These are phyloP conservation scores for Rhynchophorus ferrugineus DNA, from an alignment of 1,140 invertebrate species.

Conservation along the genomic window DNA sequence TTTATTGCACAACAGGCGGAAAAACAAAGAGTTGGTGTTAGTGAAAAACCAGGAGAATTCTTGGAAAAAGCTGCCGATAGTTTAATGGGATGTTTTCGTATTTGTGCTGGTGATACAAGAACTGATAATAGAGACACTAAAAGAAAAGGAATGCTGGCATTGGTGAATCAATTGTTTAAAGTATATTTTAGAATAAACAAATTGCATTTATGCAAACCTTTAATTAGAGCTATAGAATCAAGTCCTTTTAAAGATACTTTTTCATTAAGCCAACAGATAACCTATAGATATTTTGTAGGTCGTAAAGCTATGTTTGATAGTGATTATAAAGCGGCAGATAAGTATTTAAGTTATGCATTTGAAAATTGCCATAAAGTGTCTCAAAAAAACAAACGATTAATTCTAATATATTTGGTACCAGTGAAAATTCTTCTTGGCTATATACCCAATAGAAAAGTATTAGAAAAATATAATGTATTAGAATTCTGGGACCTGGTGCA, in stretches of 20 bases:
- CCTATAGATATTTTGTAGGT: slow-evolving; percentile 95
- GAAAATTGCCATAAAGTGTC: slow-evolving; percentile 77
- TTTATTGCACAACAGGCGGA: slow-evolving; percentile 77
- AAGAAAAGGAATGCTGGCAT: slow-evolving; percentile 88
- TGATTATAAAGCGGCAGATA: slow-evolving; percentile 86
- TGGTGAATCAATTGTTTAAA: slow-evolving; percentile 96
- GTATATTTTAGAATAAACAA: slow-evolving; percentile 98
- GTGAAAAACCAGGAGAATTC: slow-evolving; percentile 61
- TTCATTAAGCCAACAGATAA: slow-evolving; percentile 78
- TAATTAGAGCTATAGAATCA: slow-evolving; percentile 93
- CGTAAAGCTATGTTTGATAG: slow-evolving; percentile 97
- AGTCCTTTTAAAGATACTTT: slow-evolving; percentile 84
- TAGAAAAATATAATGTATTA: slow-evolving; percentile 84
- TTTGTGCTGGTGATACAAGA: slow-evolving; percentile 91
- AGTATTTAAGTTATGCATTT: slow-evolving; percentile 89
- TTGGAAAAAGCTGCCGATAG: slow-evolving; percentile 91
- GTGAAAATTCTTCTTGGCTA: slow-evolving; percentile 95
- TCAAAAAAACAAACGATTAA: slow-evolving; percentile 84
- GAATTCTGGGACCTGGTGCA: slow-evolving; percentile 84
- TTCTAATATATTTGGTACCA: slow-evolving; percentile 92
- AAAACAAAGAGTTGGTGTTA: slow-evolving; percentile 43
- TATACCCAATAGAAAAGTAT: slow-evolving; percentile 71
- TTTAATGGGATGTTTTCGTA: slow-evolving; percentile 88
- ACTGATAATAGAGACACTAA: slow-evolving; percentile 85
- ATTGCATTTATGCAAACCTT: slow-evolving; percentile 90